Conservation (phyloP, 2,888 invertebrate genomes). For the Tethea ocularis region DNA sequence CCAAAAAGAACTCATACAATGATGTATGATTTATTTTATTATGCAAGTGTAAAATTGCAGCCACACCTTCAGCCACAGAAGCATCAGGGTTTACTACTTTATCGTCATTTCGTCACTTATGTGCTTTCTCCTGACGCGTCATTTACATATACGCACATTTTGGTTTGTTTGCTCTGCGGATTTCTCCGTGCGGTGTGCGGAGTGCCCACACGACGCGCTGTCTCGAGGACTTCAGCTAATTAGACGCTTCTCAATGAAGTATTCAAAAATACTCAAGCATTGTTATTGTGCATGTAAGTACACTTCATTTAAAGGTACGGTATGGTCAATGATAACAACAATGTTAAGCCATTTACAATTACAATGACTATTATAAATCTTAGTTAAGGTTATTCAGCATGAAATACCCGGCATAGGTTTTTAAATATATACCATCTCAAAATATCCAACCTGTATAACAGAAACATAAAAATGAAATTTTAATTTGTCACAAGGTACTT, state of each 20-base stretch:
- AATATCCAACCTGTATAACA: too few relatives aligned
- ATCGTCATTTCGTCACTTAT: constrained; percentile 66
- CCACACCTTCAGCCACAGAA: constrained; percentile 51
- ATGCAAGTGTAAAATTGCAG: constrained; percentile 19
- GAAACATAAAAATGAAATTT: too few relatives aligned
- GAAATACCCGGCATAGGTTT: too few relatives aligned
- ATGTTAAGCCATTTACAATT: background rate
- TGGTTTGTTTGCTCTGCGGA: constrained; percentile 68
- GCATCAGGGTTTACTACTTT: constrained; percentile 57
- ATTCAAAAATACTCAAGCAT: background rate
- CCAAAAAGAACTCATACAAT: constrained; percentile 2
- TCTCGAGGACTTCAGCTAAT: constrained; percentile 27
- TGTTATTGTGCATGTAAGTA: background rate
- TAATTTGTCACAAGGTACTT: too few relatives aligned
- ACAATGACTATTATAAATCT: too few relatives aligned
- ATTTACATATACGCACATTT: constrained; percentile 73
- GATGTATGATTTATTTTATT: constrained; percentile 14
- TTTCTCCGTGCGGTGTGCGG: constrained; percentile 56
- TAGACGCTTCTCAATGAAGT: constrained; percentile 10
- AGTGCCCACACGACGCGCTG: constrained; percentile 26
- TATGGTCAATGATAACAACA: background rate
- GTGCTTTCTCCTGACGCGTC: constrained; percentile 71
- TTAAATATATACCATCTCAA: too few relatives aligned
- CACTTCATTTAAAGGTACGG: background rate
- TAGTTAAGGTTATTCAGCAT: too few relatives aligned